Percentiles rank a stretch among this genome's conserved stretches.
Evolutionary conservation across 23 tunicate genomes (phyloP).

Genomic region (Oikopleura albicans): DNA sequence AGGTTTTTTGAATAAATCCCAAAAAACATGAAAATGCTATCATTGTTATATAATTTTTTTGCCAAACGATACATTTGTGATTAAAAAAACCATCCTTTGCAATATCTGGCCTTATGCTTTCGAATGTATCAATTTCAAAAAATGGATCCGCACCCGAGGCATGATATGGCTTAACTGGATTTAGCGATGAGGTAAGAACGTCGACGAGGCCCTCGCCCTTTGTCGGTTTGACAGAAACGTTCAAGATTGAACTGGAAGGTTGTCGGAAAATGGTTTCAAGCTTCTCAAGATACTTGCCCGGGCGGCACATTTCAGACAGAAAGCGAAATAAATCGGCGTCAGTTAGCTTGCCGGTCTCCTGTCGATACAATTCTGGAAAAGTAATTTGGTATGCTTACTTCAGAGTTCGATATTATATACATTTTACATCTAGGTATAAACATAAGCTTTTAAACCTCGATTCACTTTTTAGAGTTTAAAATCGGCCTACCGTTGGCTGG

Average conservation of each 20-base stretch:
- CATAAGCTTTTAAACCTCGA: no score
- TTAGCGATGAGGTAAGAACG: neutral
- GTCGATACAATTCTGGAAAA: neutral
- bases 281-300: neutral
- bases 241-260: neutral
- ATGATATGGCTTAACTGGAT: slow-evolving; percentile 10
- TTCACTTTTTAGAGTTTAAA: no score
- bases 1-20: no score
- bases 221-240: neutral
- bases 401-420: no score
- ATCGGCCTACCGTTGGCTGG: no score
- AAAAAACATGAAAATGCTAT: no score
- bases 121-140: slow-evolving; percentile 11
- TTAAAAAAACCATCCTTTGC: no score
- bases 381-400: neutral
- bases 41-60: no score
- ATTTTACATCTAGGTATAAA: no score
- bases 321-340: neutral
- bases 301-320: neutral
- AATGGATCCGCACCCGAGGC: slow-evolving; percentile 4
- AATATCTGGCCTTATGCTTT: neutral
- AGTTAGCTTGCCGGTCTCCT: neutral
- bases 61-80: no score
- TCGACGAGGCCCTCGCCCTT: neutral
- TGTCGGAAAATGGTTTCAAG: neutral